Conservation (phyloP, 2,888 invertebrate genomes). For the Leptogaster cylindrica region DNA sequence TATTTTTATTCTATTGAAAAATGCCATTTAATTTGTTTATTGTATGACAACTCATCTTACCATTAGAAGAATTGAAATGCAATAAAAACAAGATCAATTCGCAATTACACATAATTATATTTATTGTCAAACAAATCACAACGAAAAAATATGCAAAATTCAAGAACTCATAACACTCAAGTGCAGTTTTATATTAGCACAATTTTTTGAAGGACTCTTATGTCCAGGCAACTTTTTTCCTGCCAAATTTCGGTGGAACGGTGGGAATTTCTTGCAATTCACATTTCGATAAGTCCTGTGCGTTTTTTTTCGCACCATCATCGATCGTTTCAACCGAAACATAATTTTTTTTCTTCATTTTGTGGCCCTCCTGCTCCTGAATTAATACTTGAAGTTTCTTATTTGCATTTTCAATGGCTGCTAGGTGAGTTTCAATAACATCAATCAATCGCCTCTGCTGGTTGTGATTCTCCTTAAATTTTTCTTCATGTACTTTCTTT, state of each 20-base stretch:
- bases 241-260: conserved; percentile 45
- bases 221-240: conserved; percentile 47
- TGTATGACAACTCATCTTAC: too few relatives aligned
- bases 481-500: conserved; percentile 44
- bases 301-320: neutral
- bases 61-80: too few relatives aligned
- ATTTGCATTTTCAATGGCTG: conserved; percentile 58
- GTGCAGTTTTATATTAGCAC: too few relatives aligned
- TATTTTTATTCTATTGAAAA: too few relatives aligned
- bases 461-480: conserved; percentile 53
- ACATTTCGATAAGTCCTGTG: neutral
- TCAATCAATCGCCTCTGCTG: conserved; percentile 56
- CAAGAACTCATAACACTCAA: neutral
- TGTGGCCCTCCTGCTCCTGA: conserved; percentile 50
- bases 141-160: neutral
- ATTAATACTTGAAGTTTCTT: conserved; percentile 58
- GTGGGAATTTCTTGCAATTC: neutral
- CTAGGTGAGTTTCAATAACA: conserved; percentile 55
- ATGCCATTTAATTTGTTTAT: too few relatives aligned
- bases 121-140: too few relatives aligned
- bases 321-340: neutral
- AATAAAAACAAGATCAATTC: too few relatives aligned
- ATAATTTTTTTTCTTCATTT: neutral
- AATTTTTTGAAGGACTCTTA: too few relatives aligned
- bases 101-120: too few relatives aligned